Percentiles rank a stretch among this genome's conserved stretches.
phyloP scores from a whole-genome alignment of 2,113 vertebrate species.

The Takifugu bimaculatus region DNA sequence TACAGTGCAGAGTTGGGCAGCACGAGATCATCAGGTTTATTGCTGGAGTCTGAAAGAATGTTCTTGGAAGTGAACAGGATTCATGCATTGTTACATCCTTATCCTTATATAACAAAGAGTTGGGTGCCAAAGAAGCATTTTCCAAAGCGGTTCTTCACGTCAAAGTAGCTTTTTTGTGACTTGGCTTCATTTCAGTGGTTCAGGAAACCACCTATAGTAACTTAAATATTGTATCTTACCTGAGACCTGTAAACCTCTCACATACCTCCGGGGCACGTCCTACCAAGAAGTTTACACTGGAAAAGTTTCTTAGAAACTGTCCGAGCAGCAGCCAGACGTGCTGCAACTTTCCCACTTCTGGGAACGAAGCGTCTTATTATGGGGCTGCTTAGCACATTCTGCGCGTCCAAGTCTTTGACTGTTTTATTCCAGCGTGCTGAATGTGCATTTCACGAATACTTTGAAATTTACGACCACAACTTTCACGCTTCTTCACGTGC shows the following conservation, averaged over 20 bases:
- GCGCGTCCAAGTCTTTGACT: conserved; percentile 1
- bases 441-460: conserved; percentile 4
- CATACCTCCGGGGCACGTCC: not conserved
- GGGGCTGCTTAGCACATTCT: conserved; percentile 16
- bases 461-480: not conserved
- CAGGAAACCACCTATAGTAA: accelerated
- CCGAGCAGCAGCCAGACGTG: conserved; percentile 6
- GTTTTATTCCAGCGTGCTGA: conserved; percentile 2
- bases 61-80: not conserved
- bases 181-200: not conserved
- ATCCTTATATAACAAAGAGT: not conserved
- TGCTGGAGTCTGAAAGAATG: no score
- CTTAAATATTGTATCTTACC: not conserved
- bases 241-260: not conserved
- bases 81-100: not conserved
- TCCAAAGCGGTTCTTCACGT: conserved; percentile 15
- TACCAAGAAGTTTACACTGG: conserved; percentile 30
- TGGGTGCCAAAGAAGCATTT: conserved; percentile 17
- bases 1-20: no score
- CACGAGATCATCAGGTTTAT: no score
- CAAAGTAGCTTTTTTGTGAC: not conserved
- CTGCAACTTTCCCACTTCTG: conserved; percentile 11
- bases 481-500: not conserved
- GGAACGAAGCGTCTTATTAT: conserved; percentile 2
- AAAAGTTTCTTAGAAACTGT: conserved; percentile 36